Evolutionary conservation across 2,113 vertebrate genomes (phyloP).

Genomic region (Oxyura jamaicensis): DNA sequence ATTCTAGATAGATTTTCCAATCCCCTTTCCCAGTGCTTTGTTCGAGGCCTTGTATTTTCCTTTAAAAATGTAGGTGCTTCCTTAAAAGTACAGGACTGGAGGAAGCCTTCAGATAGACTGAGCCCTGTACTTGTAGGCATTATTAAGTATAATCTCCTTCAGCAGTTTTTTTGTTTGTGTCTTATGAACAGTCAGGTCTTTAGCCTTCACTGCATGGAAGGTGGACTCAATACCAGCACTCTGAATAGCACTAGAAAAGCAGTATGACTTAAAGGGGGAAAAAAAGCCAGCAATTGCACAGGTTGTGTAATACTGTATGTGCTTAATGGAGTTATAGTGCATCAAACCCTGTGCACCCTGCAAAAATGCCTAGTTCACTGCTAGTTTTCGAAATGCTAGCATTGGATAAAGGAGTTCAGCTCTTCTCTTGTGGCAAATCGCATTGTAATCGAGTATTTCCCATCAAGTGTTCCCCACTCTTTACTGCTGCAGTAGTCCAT

Average conservation of each 20-base stretch:
- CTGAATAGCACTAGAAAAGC: neutral
- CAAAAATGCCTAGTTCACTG: neutral
- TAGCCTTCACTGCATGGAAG: neutral
- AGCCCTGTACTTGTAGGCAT: neutral
- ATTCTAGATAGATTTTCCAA: neutral
- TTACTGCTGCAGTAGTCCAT: neutral
- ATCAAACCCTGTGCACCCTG: neutral
- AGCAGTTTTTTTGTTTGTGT: neutral
- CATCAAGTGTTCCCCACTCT: neutral
- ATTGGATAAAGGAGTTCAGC: fast-evolving
- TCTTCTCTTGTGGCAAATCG: neutral
- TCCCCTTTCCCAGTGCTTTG: neutral
- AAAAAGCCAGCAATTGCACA: neutral
- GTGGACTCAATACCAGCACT: neutral
- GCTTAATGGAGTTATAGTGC: neutral
- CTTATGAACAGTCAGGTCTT: neutral
- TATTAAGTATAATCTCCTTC: neutral
- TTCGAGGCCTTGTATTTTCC: neutral
- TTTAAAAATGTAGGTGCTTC: neutral
- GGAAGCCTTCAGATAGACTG: neutral
- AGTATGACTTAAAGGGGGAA: neutral
- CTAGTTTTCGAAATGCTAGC: neutral
- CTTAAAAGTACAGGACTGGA: neutral
- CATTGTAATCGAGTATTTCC: neutral
- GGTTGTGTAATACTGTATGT: neutral